A percentile compares a stretch with the other conserved stretches of the same genome.
phyloP scores from a whole-genome alignment of 35 echinoderm and acorn worm species.

The Stichopus chloronotus region DNA sequence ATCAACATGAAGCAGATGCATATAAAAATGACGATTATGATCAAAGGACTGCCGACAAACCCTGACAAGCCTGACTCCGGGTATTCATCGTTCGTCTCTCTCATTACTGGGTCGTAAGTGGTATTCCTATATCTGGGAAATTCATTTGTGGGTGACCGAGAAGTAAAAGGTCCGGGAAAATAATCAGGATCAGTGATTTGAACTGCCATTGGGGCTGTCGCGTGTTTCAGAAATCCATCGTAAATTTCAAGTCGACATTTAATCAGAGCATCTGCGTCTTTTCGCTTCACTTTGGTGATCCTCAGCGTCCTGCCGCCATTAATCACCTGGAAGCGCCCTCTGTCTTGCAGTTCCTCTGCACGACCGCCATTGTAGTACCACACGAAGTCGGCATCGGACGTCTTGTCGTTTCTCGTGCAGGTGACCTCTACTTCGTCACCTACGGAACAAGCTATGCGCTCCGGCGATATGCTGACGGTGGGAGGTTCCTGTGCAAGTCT shows the following conservation, averaged over 20 bases:
- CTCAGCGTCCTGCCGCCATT: neutral
- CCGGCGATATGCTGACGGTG: neutral
- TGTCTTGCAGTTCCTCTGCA: neutral
- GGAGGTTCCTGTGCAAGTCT: neutral
- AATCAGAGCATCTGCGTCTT: neutral
- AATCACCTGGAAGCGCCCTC: neutral
- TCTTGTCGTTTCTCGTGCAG: neutral
- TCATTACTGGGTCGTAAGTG: neutral
- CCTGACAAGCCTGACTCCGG: neutral
- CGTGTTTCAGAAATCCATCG: slow-evolving; percentile 17
- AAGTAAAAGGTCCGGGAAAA: neutral
- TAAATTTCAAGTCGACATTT: slow-evolving; percentile 38
- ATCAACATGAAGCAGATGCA: neutral
- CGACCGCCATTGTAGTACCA: slow-evolving; percentile 12
- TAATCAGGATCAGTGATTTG: neutral
- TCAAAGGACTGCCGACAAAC: neutral
- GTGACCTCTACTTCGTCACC: neutral
- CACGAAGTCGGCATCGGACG: neutral
- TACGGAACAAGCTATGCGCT: neutral
- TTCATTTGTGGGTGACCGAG: neutral
- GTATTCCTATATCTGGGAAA: neutral
- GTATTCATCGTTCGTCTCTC: neutral
- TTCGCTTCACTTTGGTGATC: neutral
- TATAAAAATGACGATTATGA: neutral
- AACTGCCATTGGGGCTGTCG: neutral